Base-by-base conservation (phyloP, 30 jellyfish, hydroid and myxozoan genomes). In the Phacellophora camtschatica region DNA sequence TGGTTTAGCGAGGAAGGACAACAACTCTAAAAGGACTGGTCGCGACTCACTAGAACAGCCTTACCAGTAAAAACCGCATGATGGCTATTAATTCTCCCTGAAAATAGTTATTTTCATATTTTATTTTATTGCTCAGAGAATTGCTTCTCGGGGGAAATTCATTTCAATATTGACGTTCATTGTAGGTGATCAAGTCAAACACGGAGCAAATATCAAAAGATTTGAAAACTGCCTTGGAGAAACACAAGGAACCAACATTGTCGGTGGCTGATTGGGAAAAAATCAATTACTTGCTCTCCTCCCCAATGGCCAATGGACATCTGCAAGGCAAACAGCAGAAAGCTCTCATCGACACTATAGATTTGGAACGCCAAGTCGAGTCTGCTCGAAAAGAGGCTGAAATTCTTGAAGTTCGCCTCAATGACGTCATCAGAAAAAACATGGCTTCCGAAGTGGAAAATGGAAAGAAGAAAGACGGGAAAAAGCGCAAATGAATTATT, bases 121-220 rank as follows among this genome's bases (percentile, higher is more conserved):
- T 0, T 46, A 4, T 5, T 12, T 16, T 16, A 5, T 49, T 30
- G 16, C 23, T 49, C 18, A 16, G 64, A 49, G 23, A 49, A 12
- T 27, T 16, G 20, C 46, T 1, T 61, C 0, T 15, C 48, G 13
- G 41, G 4, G 16, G 3, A 50, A 61, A 7, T 12, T 16, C 22
- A 12, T 1, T 0, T 46, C 61, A 8, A 29, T 3, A 3, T 61
- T 61, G 25, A 3, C 15, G 12, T 48, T 29, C 15, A 18, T 33
- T 54, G n/a, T 53, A 80, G 91, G 91, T 95, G 48, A 93, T 93
- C 66, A 93, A 93, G 67, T 68, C 92, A 35, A 93, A 93, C 67
- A 93, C 99, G 2, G 99, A 93, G 78, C 99, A 93, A 74, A 86
- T 93, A 27, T 93, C 99, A 4, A 93, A 93, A 75, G 99, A 93